Conservation (phyloP, 2,113 vertebrate species). For the Colius striatus region DNA sequence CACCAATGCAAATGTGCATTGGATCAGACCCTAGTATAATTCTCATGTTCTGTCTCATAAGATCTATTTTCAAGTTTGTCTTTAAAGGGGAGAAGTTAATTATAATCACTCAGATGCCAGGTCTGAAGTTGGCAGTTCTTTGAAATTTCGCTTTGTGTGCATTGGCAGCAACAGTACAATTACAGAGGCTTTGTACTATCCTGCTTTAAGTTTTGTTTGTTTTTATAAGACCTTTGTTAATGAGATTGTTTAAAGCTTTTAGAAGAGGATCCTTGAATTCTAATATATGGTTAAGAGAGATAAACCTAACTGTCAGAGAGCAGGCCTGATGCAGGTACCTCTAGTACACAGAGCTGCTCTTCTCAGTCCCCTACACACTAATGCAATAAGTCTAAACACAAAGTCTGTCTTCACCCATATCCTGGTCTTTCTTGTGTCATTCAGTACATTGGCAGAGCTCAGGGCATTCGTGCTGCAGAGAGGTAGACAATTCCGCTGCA, state of each 20-base stretch:
- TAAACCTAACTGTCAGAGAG: background rate
- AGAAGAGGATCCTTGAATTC: background rate
- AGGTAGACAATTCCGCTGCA: background rate
- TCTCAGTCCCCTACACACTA: background rate
- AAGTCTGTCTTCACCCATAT: background rate
- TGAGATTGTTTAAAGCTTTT: background rate
- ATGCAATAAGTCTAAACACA: background rate
- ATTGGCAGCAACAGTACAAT: background rate
- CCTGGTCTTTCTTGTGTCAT: background rate
- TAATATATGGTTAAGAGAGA: background rate
- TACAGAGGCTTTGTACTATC: background rate
- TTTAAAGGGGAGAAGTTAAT: background rate
- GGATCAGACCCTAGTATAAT: background rate
- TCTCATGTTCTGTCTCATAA: background rate
- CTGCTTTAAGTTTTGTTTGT: background rate
- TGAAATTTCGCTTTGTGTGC: background rate
- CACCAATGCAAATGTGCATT: background rate
- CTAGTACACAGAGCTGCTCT: background rate
- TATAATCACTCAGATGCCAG: background rate
- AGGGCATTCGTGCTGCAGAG: accelerated
- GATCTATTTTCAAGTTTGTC: background rate
- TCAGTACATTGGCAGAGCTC: background rate
- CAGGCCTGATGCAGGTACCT: background rate
- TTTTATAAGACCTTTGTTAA: too few species aligned
- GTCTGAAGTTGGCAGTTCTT: background rate